Percentiles rank a stretch among this genome's conserved stretches.
These are phyloP conservation scores for Cactoblastis cactorum DNA, from an alignment of 2,888 invertebrate genomes.

Conservation along the genomic window DNA sequence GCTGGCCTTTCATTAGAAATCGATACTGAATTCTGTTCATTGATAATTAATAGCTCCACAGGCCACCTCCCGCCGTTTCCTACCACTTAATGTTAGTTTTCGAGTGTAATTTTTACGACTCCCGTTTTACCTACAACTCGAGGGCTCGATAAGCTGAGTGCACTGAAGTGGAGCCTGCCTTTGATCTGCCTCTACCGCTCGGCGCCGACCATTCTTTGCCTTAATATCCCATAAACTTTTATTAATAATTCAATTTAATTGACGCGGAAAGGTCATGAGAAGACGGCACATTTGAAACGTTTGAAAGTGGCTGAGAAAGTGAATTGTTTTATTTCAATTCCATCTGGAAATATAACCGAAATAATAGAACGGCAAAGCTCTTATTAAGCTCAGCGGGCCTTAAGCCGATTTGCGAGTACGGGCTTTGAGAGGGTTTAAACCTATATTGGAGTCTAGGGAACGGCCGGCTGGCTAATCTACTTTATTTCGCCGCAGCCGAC, in stretches of 20 bases:
- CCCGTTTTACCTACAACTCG: conserved; percentile 66
- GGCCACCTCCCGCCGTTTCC: conserved; percentile 42
- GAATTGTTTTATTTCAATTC: conserved; percentile 49
- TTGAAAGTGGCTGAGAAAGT: conserved; percentile 62
- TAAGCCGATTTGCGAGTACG: conserved; percentile 61
- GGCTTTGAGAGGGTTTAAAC: conserved; percentile 52
- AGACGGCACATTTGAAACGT: conserved; percentile 48
- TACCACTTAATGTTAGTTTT: conserved; percentile 59
- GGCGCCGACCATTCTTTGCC: conserved; percentile 39
- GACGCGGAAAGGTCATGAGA: conserved; percentile 46
- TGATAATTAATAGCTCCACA: conserved; percentile 64
- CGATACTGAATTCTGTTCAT: conserved; percentile 61
- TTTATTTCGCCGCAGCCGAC: conserved; percentile 44
- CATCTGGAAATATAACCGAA: conserved; percentile 32
- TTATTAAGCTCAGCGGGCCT: conserved; percentile 45
- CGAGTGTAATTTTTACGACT: conserved; percentile 71
- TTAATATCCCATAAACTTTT: conserved; percentile 52
- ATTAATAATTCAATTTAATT: conserved; percentile 46
- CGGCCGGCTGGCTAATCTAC: conserved; percentile 52
- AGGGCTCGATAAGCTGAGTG: conserved; percentile 68
- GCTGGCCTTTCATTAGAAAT: conserved; percentile 59
- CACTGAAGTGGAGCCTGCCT: conserved; percentile 55
- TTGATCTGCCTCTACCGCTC: conserved; percentile 54
- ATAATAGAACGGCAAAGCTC: conserved; percentile 30
- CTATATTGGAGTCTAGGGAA: conserved; percentile 54